Percentiles rank a stretch among this genome's conserved stretches.
Conservation (phyloP, 2,888 invertebrate species). For the Cabera pusaria region DNA sequence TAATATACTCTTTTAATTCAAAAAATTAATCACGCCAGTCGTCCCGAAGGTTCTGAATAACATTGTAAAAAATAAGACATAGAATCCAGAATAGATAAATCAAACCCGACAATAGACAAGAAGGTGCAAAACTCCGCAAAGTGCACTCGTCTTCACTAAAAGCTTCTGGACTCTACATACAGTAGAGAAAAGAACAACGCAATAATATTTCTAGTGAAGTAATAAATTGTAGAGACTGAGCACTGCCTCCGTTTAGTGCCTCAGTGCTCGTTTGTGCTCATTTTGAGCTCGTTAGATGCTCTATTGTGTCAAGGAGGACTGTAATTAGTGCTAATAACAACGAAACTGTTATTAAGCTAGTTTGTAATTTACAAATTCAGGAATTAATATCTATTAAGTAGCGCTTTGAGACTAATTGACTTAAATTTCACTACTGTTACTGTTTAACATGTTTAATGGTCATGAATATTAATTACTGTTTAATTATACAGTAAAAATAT, state of each 20-base stretch:
- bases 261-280: slow-evolving; percentile 15
- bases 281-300: slow-evolving; percentile 16
- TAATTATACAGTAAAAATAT: no score
- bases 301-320: slow-evolving; percentile 14
- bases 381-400: slow-evolving; percentile 5
- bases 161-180: slow-evolving; percentile 5
- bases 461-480: no score
- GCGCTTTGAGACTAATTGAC: neutral
- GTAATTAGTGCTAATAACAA: slow-evolving; percentile 16
- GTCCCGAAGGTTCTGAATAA: no score
- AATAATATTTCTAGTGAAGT: slow-evolving; percentile 7
- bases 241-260: slow-evolving; percentile 7
- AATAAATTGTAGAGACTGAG: slow-evolving; percentile 12
- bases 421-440: no score
- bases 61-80: no score
- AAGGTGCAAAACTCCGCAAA: no score
- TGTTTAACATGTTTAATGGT: no score
- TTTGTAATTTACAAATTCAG: neutral
- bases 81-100: no score
- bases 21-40: no score
- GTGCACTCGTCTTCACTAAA: slow-evolving; percentile 14
- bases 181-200: slow-evolving; percentile 2
- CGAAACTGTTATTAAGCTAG: slow-evolving; percentile 10
- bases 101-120: no score
- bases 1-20: no score